phyloP scores from a whole-genome alignment of 2,797 vertebrate genomes.

The Melanogrammus aeglefinus region DNA sequence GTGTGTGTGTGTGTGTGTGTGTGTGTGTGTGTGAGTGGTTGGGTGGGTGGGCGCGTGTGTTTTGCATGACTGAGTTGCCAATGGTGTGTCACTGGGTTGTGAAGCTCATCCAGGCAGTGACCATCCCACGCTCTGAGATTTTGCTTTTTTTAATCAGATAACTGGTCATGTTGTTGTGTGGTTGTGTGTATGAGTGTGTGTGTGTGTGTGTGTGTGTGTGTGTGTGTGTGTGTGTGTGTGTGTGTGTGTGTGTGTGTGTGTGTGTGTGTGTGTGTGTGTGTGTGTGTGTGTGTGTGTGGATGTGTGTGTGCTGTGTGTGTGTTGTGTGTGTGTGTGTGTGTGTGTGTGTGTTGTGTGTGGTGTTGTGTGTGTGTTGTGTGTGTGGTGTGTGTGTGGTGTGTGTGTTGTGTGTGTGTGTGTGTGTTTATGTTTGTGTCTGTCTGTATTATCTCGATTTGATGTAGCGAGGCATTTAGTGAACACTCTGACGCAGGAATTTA shows the following conservation, averaged over 20 bases:
- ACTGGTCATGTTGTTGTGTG: constrained; percentile 15
- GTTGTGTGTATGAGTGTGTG: background rate
- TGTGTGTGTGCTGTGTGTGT: background rate
- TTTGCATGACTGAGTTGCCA: constrained; percentile 19
- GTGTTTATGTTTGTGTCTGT: background rate
- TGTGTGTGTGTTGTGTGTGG: background rate
- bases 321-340: background rate
- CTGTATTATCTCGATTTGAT: background rate
- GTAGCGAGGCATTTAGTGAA: background rate
- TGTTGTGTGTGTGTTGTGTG: background rate
- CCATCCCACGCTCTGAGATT: constrained; percentile 18
- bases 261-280: background rate
- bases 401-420: background rate
- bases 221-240: background rate
- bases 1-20: background rate
- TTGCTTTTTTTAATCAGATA: constrained; percentile 3
- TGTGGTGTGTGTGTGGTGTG: background rate
- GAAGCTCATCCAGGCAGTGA: constrained; percentile 31
- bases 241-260: background rate
- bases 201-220: background rate
- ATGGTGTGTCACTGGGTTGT: constrained; percentile 36
- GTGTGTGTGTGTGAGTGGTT: background rate
- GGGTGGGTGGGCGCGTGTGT: background rate
- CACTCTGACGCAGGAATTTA: background rate
- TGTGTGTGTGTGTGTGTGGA: background rate